These are phyloP conservation scores for Mya arenaria DNA, from an alignment of 1,140 invertebrate species.

Conservation along the genomic window DNA sequence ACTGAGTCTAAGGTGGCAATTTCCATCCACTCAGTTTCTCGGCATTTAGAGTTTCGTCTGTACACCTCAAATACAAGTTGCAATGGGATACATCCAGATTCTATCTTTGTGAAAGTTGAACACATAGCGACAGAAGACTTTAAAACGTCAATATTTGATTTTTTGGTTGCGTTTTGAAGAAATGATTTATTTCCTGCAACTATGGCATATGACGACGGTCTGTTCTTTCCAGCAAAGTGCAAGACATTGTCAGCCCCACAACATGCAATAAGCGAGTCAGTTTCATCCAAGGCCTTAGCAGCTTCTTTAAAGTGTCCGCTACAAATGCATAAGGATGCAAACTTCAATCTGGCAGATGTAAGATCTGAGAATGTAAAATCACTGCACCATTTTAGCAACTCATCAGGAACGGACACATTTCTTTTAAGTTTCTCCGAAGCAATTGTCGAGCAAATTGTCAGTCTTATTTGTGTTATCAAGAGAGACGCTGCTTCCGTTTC, in stretches of 20 bases:
- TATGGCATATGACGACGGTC: neutral
- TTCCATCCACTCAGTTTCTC: neutral
- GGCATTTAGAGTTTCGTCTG: neutral
- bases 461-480: too few species aligned
- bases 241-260: neutral
- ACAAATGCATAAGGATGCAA: too few species aligned
- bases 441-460: too few species aligned
- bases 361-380: too few species aligned
- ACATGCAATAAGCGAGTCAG: too few species aligned
- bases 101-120: neutral
- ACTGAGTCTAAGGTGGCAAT: neutral
- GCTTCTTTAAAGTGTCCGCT: too few species aligned
- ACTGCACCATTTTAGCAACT: too few species aligned
- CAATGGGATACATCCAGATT: neutral
- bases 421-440: too few species aligned
- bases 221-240: neutral
- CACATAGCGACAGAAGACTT: neutral
- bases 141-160: neutral
- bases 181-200: neutral
- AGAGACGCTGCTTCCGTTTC: too few species aligned
- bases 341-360: too few species aligned
- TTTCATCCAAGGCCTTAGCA: too few species aligned
- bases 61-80: neutral
- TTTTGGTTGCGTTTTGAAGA: neutral
- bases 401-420: too few species aligned